A percentile compares a stretch with the other conserved stretches of the same genome.
Evolutionary conservation across 2,113 vertebrate species (phyloP).

Genomic region (Cochlearius cochlearius): DNA sequence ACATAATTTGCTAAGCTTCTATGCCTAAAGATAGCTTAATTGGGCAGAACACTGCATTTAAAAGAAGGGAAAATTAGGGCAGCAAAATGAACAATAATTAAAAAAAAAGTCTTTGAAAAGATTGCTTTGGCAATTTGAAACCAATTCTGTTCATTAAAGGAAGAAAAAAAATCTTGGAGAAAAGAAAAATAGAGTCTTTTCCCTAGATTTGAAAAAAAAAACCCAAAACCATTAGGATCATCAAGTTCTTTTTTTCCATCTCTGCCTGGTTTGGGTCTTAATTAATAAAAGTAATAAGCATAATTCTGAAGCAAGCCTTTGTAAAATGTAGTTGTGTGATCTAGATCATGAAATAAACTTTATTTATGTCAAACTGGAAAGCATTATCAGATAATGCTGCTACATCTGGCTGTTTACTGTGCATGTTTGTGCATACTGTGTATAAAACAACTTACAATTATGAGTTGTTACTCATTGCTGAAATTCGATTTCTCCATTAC

Average conservation of each 20-base stretch:
- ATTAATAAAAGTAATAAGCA: not conserved
- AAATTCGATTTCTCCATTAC: not conserved
- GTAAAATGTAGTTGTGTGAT: not conserved
- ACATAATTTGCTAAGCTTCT: not conserved
- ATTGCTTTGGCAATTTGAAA: not conserved
- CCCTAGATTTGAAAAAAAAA: not conserved
- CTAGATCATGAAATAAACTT: not conserved
- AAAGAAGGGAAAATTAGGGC: not conserved
- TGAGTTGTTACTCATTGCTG: not conserved
- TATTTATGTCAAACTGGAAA: not conserved
- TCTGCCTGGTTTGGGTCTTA: not conserved
- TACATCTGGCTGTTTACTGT: not conserved
- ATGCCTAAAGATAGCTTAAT: slow-evolving; percentile 4
- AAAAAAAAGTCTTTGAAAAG: not conserved
- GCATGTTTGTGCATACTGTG: accelerated
- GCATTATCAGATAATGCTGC: not conserved
- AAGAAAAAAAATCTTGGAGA: not conserved
- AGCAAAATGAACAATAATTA: not conserved
- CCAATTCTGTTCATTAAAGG: not conserved
- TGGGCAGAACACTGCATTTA: not conserved
- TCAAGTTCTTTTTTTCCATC: not conserved
- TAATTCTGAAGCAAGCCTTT: not conserved
- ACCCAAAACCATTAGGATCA: not conserved
- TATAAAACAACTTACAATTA: not conserved
- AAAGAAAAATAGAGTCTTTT: not conserved